phyloP scores from a whole-genome alignment of 2,113 vertebrate genomes.

The Okapia johnstoni region DNA sequence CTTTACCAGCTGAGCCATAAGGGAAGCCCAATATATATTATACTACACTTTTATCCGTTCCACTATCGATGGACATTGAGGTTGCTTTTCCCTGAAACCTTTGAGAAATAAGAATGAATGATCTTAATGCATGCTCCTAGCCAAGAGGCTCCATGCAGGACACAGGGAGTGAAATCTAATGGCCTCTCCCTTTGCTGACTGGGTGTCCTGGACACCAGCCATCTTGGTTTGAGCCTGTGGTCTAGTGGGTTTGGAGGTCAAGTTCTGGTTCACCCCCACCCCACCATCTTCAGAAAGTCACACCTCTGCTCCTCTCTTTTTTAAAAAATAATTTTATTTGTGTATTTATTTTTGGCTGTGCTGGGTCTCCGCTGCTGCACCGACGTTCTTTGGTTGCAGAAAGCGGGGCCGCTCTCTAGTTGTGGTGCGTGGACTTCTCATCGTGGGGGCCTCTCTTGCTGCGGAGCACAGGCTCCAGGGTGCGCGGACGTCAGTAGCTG shows the following conservation, averaged over 20 bases:
- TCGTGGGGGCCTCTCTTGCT: not conserved
- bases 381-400: not conserved
- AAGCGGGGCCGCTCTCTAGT: not conserved
- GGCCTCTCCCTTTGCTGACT: not conserved
- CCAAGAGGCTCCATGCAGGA: not conserved
- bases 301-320: not conserved
- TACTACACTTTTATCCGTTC: not conserved
- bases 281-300: not conserved
- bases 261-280: not conserved
- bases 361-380: not conserved
- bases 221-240: not conserved
- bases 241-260: accelerated
- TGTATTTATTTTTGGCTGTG: not conserved
- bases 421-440: not conserved
- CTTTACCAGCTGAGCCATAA: not conserved
- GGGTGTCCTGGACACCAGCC: accelerated
- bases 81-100: not conserved
- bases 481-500: accelerated
- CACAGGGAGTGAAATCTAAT: accelerated
- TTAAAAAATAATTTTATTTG: not conserved
- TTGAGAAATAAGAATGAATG: not conserved
- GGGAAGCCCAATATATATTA: not conserved
- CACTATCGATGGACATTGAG: not conserved
- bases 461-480: not conserved
- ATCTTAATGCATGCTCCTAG: accelerated